A percentile compares a stretch with the other conserved stretches of the same genome.
Evolutionary conservation across 1,140 invertebrate species (phyloP).

Genomic region (Varroa destructor): DNA sequence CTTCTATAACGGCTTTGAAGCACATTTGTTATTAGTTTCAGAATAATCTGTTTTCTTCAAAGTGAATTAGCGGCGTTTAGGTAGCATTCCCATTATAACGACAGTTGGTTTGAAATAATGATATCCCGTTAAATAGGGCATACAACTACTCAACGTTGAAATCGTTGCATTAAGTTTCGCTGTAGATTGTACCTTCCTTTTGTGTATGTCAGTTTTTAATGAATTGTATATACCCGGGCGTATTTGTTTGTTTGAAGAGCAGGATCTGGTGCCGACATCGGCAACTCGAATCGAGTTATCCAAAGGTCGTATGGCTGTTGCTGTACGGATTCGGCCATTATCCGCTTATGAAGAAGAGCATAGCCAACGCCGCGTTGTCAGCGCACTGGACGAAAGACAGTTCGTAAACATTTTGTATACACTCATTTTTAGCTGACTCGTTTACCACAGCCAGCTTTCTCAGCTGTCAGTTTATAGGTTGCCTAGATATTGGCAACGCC

Average conservation of each 20-base stretch:
- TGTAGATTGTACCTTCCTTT: too few relatives aligned
- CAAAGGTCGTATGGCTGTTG: constrained; percentile 22
- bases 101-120: neutral
- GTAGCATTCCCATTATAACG: neutral
- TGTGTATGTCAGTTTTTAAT: neutral
- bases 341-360: neutral
- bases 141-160: too few relatives aligned
- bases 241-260: neutral
- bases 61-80: neutral
- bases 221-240: neutral
- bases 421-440: neutral
- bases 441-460: neutral
- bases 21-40: neutral
- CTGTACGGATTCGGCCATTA: constrained; percentile 1
- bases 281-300: constrained; percentile 17
- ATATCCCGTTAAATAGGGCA: too few relatives aligned
- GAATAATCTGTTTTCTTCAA: neutral
- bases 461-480: neutral
- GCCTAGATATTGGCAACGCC: neutral
- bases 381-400: constrained; percentile 10
- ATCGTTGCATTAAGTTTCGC: too few relatives aligned
- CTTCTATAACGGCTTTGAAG: neutral
- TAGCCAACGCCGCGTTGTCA: neutral
- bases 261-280: neutral
- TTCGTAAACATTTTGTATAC: neutral